Evolutionary conservation across 1,140 invertebrate species (phyloP), one percentile per base, ranked within the genome.

Genomic region (Arctopsyche grandis): DNA sequence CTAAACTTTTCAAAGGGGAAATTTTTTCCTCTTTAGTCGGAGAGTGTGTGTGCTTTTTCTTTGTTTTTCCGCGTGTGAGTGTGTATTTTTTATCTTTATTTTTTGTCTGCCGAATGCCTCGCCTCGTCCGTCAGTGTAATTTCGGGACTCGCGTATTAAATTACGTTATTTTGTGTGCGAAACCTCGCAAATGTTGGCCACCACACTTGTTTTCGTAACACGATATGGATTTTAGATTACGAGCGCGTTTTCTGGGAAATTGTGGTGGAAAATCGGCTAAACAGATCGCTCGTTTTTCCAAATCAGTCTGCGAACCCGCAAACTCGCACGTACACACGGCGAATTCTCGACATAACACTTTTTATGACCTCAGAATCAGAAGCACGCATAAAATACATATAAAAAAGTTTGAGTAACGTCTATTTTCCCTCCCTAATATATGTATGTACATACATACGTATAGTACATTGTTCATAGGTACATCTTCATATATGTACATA

Each of bases 181-280:
- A 66, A 66, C 63, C 63, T 26, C 10, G 24, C 63, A 66, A 66
- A 66, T 26, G 63, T 26, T 22, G 24, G 24, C 10, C 63, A 66
- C 63, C 63, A 66, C 9, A 26, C 24, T 66, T 60, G 56, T 60
- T 66, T 66, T 66, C 63, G 63, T 66, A 66, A 66, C 24, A 24
- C 24, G 63, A 66, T 66, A 66, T 29, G 63, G 24, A 66, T 66
- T 66, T 66, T 66, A 66, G 63, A 66, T 66, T 66, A 66, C 24
- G 63, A 66, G 24, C 21, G 7, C 22, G 63, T 19, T 52, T 66
- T 66, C 63, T 7, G 63, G 63, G 63, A 66, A 66, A 66, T 60
- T 66, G 63, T 66, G 63, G 21, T 22, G 9, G n/a, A 66, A 52
- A 14, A 66, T 66, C 63, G 9, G 10, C 63, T 26, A 66, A 66